Evolutionary conservation across 2,888 invertebrate genomes (phyloP).

Genomic region (Amblyjoppa fuscipennis): DNA sequence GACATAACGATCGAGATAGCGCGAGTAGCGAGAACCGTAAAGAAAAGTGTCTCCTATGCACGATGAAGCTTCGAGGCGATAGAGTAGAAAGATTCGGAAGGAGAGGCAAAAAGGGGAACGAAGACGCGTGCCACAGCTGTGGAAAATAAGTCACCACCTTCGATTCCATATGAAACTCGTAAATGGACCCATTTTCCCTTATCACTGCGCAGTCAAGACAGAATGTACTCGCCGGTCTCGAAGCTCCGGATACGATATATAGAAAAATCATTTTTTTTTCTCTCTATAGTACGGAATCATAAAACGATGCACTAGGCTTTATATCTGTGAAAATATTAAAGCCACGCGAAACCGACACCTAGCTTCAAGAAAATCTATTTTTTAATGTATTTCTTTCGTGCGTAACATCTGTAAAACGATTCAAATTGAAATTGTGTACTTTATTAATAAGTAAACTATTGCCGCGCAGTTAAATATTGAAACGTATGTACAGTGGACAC

Average conservation of each 20-base stretch:
- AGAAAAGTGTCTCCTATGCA: slow-evolving; percentile 53
- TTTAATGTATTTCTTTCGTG: background rate
- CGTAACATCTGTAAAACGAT: background rate
- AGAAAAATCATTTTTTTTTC: background rate
- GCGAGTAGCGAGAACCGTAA: slow-evolving; percentile 50
- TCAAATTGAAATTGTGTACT: background rate
- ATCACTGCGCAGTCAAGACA: slow-evolving; percentile 32
- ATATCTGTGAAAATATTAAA: background rate
- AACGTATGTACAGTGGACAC: background rate
- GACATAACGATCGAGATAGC: slow-evolving; percentile 63
- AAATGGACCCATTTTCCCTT: slow-evolving; percentile 50
- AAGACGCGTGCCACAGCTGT: slow-evolving; percentile 46
- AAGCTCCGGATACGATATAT: background rate
- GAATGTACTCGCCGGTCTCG: slow-evolving; percentile 22
- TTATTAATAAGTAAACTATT: background rate
- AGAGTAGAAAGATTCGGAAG: slow-evolving; percentile 32
- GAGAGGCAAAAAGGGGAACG: background rate
- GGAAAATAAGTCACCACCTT: slow-evolving; percentile 42
- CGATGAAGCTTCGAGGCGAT: background rate
- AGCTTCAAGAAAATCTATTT: background rate
- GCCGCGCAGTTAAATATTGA: background rate
- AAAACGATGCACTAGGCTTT: background rate
- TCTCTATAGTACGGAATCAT: background rate
- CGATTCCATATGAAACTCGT: slow-evolving; percentile 49
- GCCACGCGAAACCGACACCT: background rate